These are phyloP conservation scores for Gila robusta DNA, from an alignment of 2,797 vertebrate species.

Conservation along the genomic window DNA sequence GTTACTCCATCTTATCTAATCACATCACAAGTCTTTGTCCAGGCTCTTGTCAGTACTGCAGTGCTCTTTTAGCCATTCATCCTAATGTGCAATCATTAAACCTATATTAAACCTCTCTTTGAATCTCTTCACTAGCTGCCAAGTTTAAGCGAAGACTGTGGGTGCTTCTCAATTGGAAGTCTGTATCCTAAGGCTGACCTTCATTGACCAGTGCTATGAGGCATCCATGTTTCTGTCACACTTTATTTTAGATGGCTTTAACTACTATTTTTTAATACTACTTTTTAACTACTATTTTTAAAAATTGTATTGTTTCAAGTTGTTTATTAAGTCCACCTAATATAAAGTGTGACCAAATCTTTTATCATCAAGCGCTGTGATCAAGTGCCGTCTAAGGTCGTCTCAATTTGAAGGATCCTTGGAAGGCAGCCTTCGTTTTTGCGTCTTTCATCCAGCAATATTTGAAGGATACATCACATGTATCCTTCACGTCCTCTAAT, in stretches of 20 bases:
- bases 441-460: too few relatives aligned
- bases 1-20: not conserved
- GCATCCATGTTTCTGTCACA: not conserved
- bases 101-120: not conserved
- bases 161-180: not conserved
- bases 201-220: not conserved
- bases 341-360: too few relatives aligned
- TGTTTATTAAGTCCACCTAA: too few relatives aligned
- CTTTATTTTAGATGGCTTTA: too few relatives aligned
- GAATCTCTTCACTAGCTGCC: not conserved
- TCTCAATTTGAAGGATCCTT: too few relatives aligned
- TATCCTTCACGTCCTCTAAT: not conserved
- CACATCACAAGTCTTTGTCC: not conserved
- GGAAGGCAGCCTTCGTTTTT: too few relatives aligned
- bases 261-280: too few relatives aligned
- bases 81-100: not conserved
- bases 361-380: too few relatives aligned
- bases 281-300: too few relatives aligned
- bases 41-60: not conserved
- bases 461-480: too few relatives aligned
- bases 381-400: too few relatives aligned
- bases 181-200: not conserved
- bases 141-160: not conserved
- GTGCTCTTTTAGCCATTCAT: not conserved
- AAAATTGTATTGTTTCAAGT: too few relatives aligned